Base-by-base conservation (phyloP, 1,140 invertebrate species). In the Drosophila chauvacae region DNA sequence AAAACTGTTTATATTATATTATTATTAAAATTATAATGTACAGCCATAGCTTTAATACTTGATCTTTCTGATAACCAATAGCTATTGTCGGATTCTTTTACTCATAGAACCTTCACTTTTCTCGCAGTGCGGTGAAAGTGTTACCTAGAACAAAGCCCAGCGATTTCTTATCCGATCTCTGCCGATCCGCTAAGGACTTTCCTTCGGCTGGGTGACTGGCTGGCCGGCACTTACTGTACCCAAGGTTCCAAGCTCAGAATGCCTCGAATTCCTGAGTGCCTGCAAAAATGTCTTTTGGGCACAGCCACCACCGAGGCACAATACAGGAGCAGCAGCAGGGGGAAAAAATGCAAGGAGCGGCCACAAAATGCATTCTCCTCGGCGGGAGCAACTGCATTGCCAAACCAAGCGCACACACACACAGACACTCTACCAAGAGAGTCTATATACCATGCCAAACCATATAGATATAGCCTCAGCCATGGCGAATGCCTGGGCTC, bases 301-400 rank as follows among this genome's bases (percentile, higher is more conserved):
- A 65, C 79, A 74, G 62, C 62, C 62, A 63, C 20, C 53, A 63
- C 20, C 53, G 14, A 23, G 20, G 20, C 68, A 65, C 45, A 69
- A 33, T 57, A 68, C 30, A 69, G 73, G 60, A 76, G 23, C 56
- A 73, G 23, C 47, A 65, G 37, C 44, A 44, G 28, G 56, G 58
- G 33, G 60, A 63, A 82, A 82, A 82, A 83, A 83, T 83, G 62
- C 80, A 82, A 79, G 75, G 75, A 86, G 71, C 84, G 58, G 60
- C 60, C 84, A 80, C 82, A 80, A 87, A 87, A 87, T 87, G 84
- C 84, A 87, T 87, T 90, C 80, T 77, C 81, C 72, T 68, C 81
- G 72, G 77, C 64, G 64, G 78, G 51, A 62, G 60, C 70, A 90
- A 90, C 85, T 88, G 85, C 85, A 88, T 88, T 90, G 81, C 81